Evolutionary conservation across 2,888 invertebrate species (phyloP).

Genomic region (Archaeoteleia sp.): DNA sequence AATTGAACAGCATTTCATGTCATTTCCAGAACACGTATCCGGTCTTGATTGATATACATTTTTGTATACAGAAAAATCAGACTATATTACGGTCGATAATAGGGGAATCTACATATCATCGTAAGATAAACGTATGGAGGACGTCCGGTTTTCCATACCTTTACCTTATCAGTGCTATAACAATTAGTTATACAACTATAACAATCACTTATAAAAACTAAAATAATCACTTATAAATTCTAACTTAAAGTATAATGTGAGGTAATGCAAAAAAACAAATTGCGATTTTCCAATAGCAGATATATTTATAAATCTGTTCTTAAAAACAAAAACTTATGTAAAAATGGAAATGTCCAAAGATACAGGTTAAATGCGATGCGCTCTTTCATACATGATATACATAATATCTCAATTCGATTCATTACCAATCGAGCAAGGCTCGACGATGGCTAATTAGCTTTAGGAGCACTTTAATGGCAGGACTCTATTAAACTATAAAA

Average conservation of each 20-base stretch:
- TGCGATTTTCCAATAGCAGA: slow-evolving; percentile 33
- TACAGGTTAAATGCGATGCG: slow-evolving; percentile 35
- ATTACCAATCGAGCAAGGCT: slow-evolving; percentile 55
- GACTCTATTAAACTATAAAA: slow-evolving; percentile 67
- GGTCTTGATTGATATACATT: too few species aligned
- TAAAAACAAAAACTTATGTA: slow-evolving; percentile 43
- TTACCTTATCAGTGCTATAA: too few species aligned
- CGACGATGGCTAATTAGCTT: slow-evolving; percentile 65
- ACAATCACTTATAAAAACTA: too few species aligned
- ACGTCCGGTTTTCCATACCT: too few species aligned
- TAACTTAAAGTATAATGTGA: neutral
- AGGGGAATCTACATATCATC: too few species aligned
- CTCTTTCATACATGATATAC: slow-evolving; percentile 33
- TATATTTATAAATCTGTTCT: slow-evolving; percentile 51
- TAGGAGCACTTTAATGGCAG: slow-evolving; percentile 64
- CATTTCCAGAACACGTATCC: too few species aligned
- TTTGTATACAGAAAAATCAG: too few species aligned
- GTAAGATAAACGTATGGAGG: too few species aligned
- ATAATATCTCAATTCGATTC: slow-evolving; percentile 36
- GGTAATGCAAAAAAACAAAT: slow-evolving; percentile 7
- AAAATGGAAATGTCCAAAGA: slow-evolving; percentile 32
- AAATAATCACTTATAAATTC: too few species aligned
- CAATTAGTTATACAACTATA: too few species aligned
- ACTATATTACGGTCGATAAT: too few species aligned
- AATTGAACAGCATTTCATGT: too few species aligned